A percentile compares a stretch with the other conserved stretches of the same genome.
Conservation (phyloP, 2,113 vertebrate genomes). For the Thryonomys swinderianus region DNA sequence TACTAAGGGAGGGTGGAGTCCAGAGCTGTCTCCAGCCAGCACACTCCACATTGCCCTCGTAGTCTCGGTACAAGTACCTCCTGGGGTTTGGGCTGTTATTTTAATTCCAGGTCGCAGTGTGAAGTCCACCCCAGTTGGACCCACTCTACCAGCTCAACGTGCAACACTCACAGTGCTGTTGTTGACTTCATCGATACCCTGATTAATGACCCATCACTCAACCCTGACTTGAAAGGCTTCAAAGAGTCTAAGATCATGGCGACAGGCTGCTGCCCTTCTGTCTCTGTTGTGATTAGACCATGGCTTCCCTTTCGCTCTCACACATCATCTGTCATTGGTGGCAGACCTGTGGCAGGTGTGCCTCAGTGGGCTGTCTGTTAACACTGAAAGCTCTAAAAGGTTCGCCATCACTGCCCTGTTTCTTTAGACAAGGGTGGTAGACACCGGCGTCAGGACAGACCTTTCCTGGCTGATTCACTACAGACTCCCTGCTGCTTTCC, state of each 20-base stretch:
- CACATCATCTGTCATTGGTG: background rate
- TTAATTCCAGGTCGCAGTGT: background rate
- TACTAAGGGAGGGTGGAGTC: background rate
- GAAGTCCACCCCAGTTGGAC: background rate
- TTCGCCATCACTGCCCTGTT: background rate
- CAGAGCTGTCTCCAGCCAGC: background rate
- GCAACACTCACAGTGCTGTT: background rate
- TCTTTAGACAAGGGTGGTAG: background rate
- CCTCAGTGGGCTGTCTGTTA: background rate
- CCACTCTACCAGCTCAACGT: background rate
- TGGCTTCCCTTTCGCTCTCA: background rate
- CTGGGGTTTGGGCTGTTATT: background rate
- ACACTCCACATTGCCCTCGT: background rate
- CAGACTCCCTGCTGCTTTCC: background rate
- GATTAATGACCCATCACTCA: background rate
- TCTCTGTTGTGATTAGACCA: background rate
- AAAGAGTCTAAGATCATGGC: background rate
- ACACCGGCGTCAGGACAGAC: background rate
- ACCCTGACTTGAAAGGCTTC: background rate
- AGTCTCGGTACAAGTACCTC: background rate
- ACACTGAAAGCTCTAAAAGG: background rate
- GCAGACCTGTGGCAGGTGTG: background rate
- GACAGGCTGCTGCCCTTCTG: background rate
- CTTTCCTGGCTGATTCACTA: background rate
- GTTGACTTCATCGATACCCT: accelerated